phyloP scores from a whole-genome alignment of 2,113 vertebrate genomes.

The Oryzias javanicus region DNA sequence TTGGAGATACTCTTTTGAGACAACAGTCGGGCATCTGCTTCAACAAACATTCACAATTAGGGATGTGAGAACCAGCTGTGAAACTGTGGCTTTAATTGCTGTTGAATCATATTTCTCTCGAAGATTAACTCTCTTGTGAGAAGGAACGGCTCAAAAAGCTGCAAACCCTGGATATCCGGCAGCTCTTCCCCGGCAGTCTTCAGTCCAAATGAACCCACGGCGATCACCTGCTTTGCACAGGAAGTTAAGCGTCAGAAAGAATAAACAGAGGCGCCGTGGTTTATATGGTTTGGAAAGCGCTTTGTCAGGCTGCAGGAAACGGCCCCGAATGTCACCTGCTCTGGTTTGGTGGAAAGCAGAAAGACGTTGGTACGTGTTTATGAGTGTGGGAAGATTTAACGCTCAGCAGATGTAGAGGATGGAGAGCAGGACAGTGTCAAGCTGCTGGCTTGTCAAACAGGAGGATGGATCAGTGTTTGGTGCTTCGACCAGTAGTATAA shows the following conservation, averaged over 20 bases:
- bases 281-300: background rate
- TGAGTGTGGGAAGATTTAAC: background rate
- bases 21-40: no score
- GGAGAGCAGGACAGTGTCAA: background rate
- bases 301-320: slow-evolving; percentile 12
- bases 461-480: no score
- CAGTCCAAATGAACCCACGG: no score
- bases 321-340: slow-evolving; percentile 1
- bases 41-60: no score
- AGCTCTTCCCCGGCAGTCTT: background rate
- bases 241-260: background rate
- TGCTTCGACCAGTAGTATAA: no score
- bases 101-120: background rate
- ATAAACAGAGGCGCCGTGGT: slow-evolving; percentile 1
- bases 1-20: no score
- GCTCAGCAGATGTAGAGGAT: background rate
- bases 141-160: background rate
- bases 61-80: background rate
- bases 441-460: background rate
- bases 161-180: background rate
- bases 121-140: background rate
- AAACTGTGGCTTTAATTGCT: background rate
- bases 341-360: background rate
- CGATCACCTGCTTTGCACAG: background rate
- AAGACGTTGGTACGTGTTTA: background rate